A percentile compares a stretch with the other conserved stretches of the same genome.
Conservation (phyloP, 2,113 vertebrate species). For the Ancistrus triradiatus region DNA sequence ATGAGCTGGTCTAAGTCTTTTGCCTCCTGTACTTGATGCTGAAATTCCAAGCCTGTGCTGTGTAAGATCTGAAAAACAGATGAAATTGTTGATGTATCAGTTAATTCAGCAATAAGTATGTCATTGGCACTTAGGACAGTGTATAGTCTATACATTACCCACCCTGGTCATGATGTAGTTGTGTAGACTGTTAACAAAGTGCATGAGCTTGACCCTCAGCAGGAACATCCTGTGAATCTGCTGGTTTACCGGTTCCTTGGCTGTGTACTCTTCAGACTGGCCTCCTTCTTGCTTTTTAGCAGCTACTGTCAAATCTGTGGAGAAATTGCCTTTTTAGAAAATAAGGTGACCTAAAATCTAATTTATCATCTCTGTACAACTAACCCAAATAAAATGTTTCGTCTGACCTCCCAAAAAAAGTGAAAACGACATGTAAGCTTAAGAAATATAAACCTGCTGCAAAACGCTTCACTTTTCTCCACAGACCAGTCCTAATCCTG, state of each 20-base stretch:
- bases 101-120: background rate
- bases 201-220: conserved; percentile 94
- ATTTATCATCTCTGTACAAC: background rate
- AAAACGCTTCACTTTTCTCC: background rate
- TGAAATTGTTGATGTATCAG: too few relatives aligned
- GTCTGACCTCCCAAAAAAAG: background rate
- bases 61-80: conserved; percentile 82
- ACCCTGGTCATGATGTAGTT: conserved; percentile 98
- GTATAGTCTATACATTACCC: conserved; percentile 37
- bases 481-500: too few relatives aligned
- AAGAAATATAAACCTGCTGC: too few relatives aligned
- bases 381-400: background rate
- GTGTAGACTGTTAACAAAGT: conserved; percentile 98
- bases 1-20: conserved; percentile 97
- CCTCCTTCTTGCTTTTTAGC: conserved; percentile 67
- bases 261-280: conserved; percentile 54
- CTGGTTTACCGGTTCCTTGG: conserved; percentile 71
- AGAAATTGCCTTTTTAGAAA: conserved; percentile 2
- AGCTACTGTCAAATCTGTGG: conserved; percentile 76
- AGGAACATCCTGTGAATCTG: conserved; percentile 95
- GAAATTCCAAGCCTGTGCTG: conserved; percentile 95
- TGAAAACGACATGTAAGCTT: background rate
- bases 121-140: background rate
- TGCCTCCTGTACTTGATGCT: conserved; percentile 95
- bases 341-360: background rate